Base-by-base conservation (phyloP, 2,113 vertebrate species). In the Pagrus major region DNA sequence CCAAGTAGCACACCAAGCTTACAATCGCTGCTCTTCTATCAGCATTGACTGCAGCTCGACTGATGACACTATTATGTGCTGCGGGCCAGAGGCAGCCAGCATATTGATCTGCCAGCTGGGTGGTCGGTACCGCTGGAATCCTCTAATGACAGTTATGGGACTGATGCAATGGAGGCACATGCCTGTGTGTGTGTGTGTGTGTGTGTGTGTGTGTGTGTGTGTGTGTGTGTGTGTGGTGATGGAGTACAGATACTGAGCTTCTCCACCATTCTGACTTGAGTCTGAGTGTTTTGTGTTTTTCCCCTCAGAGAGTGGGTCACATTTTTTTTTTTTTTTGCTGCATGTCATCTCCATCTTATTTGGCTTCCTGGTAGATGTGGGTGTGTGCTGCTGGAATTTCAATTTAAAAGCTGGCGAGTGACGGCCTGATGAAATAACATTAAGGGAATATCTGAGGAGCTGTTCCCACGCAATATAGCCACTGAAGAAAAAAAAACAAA, bases 11-110 rank as follows among this genome's bases (percentile, higher is more conserved):
- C 55, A 70, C 20, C 3, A 46, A 61, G 51, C 59, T 59, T 66
- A 58, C 76, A 59, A 71, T 66, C 23, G 71, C 58, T 80, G 52
- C 44, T 59, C 51, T 39, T 44, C 29, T 55, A 10, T 65, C 51
- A 58, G 23, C 52, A 61, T 11, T 46, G 64, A 78, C 58, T 60
- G 23, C 11, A 46, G 29, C 64, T 51, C 18, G 11, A 25, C 65
- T 80, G 66, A 80, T 83, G 76, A 76, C 41, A 67, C 59, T 33
- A 76, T 79, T 75, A 76, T 68, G 60, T 72, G 27, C 49, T 80
- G 33, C 4, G 25, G 66, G 41, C 33, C 75, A 75, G 35, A 61
- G 78, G 41, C 55, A 64, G 54, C 42, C 56, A 23, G 80, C 11
- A 1, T 76, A 81, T 88, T 67, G 74, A 81, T 85, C 71, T 51